Conservation (phyloP, 2,797 vertebrate species). For the Gymnothorax javanicus region DNA sequence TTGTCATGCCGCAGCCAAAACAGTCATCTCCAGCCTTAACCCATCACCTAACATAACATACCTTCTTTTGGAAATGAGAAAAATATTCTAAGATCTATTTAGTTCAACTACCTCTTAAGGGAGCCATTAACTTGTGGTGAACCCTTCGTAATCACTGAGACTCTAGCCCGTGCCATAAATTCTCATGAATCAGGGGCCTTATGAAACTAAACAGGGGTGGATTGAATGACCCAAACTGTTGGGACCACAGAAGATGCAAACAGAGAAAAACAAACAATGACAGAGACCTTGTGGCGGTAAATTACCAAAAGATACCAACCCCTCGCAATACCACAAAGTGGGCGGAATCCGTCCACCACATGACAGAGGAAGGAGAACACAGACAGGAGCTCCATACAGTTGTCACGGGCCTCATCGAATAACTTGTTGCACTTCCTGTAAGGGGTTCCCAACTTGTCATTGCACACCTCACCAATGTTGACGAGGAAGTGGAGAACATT, state of each 20-base stretch:
- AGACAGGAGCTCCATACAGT: slow-evolving; percentile 69
- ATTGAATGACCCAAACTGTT: background rate
- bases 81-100: background rate
- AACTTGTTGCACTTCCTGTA: slow-evolving; percentile 71
- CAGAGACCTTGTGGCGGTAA: background rate
- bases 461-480: slow-evolving; percentile 74
- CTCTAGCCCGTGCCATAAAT: slow-evolving; percentile 3
- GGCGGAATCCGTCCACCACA: slow-evolving; percentile 68
- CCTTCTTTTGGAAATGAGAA: background rate
- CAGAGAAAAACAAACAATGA: slow-evolving; percentile 33
- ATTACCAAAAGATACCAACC: slow-evolving; percentile 55
- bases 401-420: slow-evolving; percentile 66
- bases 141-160: background rate
- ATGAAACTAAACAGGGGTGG: background rate
- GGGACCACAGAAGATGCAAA: background rate
- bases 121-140: background rate
- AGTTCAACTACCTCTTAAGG: background rate
- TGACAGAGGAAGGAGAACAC: slow-evolving; percentile 75
- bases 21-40: background rate
- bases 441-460: slow-evolving; percentile 75
- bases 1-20: background rate
- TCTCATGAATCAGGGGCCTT: background rate
- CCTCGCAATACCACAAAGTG: slow-evolving; percentile 71
- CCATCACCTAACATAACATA: background rate
- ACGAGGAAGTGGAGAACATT: slow-evolving; percentile 80